phyloP scores from a whole-genome alignment of 1,140 invertebrate genomes.

The Sitophilus oryzae region DNA sequence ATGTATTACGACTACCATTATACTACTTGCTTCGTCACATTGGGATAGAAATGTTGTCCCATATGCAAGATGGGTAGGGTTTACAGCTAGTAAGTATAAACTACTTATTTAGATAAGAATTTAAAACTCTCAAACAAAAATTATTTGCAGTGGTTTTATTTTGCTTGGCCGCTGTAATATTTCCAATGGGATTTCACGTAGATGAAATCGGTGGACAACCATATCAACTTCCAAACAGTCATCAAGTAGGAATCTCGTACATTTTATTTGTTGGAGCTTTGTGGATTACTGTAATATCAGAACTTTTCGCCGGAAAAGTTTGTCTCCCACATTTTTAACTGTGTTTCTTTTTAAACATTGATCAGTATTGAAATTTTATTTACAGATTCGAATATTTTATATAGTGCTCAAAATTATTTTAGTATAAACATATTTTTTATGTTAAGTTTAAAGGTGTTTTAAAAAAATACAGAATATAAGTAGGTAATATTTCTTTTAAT shows the following conservation, averaged over 20 bases:
- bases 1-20: constrained; percentile 86
- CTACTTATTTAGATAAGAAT: not conserved
- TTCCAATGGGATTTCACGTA: constrained; percentile 92
- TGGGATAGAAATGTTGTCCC: constrained; percentile 87
- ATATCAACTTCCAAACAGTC: constrained; percentile 90
- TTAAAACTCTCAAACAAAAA: too few relatives aligned
- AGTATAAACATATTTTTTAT: not conserved
- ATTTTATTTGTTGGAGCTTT: constrained; percentile 90
- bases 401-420: not conserved
- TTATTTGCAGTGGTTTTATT: constrained; percentile 84
- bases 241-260: constrained; percentile 93
- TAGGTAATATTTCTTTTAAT: not conserved
- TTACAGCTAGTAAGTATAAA: constrained; percentile 77
- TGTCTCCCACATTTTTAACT: constrained; percentile 87
- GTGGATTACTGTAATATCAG: constrained; percentile 94
- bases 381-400: not conserved
- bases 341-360: not conserved
- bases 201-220: constrained; percentile 93
- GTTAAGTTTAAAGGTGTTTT: not conserved
- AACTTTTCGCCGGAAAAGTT: constrained; percentile 95
- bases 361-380: not conserved
- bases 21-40: constrained; percentile 78
- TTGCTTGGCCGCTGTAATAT: constrained; percentile 90
- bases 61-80: constrained; percentile 92
- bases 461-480: not conserved